phyloP scores from a whole-genome alignment of 37 sponge, comb jelly and placozoan species.

The Ephydatia muelleri region DNA sequence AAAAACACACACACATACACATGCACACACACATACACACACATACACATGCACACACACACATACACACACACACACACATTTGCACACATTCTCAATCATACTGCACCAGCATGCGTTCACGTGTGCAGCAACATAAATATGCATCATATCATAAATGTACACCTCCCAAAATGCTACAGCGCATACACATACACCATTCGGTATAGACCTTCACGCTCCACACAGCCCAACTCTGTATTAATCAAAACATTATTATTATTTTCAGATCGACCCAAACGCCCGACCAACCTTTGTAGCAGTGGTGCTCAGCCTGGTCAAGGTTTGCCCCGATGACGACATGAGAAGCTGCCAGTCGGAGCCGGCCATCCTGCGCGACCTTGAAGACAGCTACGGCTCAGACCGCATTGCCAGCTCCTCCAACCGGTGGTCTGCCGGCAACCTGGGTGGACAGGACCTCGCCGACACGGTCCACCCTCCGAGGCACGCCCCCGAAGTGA shows the following conservation, averaged over 20 bases:
- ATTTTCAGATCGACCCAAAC: slow-evolving; percentile 54
- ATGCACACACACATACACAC: neutral
- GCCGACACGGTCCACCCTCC: neutral
- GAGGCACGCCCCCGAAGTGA: neutral
- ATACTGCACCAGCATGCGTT: neutral
- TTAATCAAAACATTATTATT: neutral
- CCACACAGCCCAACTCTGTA: too few species aligned
- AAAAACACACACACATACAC: neutral
- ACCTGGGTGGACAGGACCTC: neutral
- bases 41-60: neutral
- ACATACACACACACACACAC: slow-evolving; percentile 5
- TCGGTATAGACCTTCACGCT: too few species aligned
- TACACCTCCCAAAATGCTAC: neutral
- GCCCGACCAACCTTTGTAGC: slow-evolving; percentile 60
- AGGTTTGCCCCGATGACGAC: slow-evolving; percentile 4
- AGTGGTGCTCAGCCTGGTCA: slow-evolving; percentile 32
- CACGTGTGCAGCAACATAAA: too few species aligned
- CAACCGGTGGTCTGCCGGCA: neutral
- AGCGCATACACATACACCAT: neutral
- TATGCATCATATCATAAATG: too few species aligned
- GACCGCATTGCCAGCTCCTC: neutral
- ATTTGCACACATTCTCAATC: neutral
- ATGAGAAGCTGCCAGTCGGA: slow-evolving; percentile 30
- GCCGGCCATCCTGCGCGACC: slow-evolving; percentile 11
- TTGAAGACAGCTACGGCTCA: neutral